phyloP scores from a whole-genome alignment of 64 coral and sea anemone species.

The Catalaphyllia jardinei region DNA sequence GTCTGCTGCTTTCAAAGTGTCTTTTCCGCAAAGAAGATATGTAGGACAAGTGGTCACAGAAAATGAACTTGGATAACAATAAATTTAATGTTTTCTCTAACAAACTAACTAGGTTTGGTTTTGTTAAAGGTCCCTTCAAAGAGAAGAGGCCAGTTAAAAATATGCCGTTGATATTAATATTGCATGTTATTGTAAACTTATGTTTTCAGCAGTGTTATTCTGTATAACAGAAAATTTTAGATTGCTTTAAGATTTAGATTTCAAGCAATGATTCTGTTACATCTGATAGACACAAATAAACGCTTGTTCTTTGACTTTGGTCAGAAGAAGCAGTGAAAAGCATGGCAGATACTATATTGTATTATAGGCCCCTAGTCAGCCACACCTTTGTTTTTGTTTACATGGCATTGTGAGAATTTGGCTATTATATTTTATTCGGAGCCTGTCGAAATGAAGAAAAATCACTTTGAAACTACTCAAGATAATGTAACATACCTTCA shows the following conservation, averaged over 20 bases:
- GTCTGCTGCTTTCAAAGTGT: slow-evolving; percentile 80
- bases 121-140: neutral
- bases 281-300: too few relatives aligned
- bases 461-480: too few relatives aligned
- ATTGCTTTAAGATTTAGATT: neutral
- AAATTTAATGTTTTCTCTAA: neutral
- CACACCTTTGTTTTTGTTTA: too few relatives aligned
- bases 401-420: too few relatives aligned
- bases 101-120: neutral
- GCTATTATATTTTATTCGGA: too few relatives aligned
- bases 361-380: too few relatives aligned
- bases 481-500: too few relatives aligned
- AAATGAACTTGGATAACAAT: neutral
- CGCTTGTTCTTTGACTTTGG: too few relatives aligned
- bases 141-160: neutral
- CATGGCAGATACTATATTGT: too few relatives aligned
- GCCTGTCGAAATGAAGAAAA: too few relatives aligned
- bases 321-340: too few relatives aligned
- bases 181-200: neutral
- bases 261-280: neutral
- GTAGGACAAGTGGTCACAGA: neutral
- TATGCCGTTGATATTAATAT: neutral
- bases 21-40: slow-evolving; percentile 42
- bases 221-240: neutral
- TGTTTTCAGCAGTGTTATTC: neutral